Conservation (phyloP, 2,888 invertebrate species). For the Calameuta idolon region DNA sequence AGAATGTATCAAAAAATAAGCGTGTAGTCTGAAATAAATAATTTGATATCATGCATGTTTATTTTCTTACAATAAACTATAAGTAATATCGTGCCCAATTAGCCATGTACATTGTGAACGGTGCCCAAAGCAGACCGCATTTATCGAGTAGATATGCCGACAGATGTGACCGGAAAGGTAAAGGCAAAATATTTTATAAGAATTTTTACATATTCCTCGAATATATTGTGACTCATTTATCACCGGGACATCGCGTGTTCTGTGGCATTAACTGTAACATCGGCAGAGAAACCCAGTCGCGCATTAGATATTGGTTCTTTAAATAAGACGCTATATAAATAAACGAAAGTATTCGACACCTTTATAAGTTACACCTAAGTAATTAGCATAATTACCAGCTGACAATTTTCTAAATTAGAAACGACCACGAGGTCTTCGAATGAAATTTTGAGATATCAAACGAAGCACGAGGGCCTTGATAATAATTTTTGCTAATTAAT, state of each 20-base stretch:
- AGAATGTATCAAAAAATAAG: background rate
- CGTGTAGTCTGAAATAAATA: background rate
- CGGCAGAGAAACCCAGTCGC: background rate
- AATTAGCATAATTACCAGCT: background rate
- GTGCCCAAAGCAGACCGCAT: conserved; percentile 7
- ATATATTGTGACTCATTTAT: background rate
- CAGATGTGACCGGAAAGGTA: conserved; percentile 15
- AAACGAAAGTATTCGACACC: background rate
- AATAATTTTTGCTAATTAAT: background rate
- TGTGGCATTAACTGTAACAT: conserved; percentile 23
- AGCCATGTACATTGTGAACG: background rate
- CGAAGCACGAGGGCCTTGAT: background rate
- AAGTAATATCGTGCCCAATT: background rate
- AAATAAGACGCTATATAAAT: background rate
- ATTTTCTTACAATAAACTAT: background rate
- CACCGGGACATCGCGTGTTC: conserved; percentile 25
- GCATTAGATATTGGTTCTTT: background rate
- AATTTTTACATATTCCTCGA: background rate
- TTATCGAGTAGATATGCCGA: conserved; percentile 7
- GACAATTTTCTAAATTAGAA: background rate
- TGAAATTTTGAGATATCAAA: background rate
- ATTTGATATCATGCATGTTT: background rate
- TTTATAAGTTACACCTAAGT: background rate
- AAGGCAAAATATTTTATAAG: conserved; percentile 5
- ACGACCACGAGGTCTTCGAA: background rate